Percentiles rank a stretch among this genome's conserved stretches.
Evolutionary conservation across 2,888 invertebrate species (phyloP).

Genomic region (Ichneumoninae sp.): DNA sequence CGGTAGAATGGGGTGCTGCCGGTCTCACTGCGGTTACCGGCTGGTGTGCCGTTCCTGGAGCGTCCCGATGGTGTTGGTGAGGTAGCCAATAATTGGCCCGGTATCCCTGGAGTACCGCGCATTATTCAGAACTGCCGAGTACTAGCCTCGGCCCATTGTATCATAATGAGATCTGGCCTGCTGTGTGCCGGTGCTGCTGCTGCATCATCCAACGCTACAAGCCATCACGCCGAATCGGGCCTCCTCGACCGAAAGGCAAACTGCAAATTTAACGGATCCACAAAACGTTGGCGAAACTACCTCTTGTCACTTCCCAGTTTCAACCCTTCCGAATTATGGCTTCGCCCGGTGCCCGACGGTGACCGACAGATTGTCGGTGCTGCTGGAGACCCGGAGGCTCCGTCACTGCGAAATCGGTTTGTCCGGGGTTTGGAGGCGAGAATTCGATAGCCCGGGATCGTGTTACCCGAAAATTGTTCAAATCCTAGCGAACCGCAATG

Average conservation of each 20-base stretch:
- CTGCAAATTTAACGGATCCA: conserved; percentile 60
- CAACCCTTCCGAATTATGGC: conserved; percentile 21
- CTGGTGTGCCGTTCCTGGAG: conserved; percentile 28
- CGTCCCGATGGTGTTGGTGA: conserved; percentile 46
- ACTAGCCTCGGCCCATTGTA: conserved; percentile 52
- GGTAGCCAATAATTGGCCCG: conserved; percentile 65
- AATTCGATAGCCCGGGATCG: background rate
- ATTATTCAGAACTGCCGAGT: conserved; percentile 64
- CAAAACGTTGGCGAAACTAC: conserved; percentile 45
- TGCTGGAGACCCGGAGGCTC: background rate
- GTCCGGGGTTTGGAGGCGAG: background rate
- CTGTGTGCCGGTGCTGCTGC: conserved; percentile 17
- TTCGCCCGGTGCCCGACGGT: background rate
- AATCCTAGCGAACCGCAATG: background rate
- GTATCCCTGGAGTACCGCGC: conserved; percentile 60
- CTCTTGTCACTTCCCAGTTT: conserved; percentile 1
- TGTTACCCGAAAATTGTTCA: background rate
- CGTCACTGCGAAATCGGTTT: background rate
- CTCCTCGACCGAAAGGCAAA: conserved; percentile 55
- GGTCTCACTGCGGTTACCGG: conserved; percentile 29
- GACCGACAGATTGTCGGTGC: conserved; percentile 32
- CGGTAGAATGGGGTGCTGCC: conserved; percentile 32
- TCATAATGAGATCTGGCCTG: conserved; percentile 62
- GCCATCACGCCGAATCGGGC: conserved; percentile 29
- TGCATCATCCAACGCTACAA: background rate